These are phyloP conservation scores for Chloroclysta siterata DNA, from an alignment of 2,888 invertebrate species.

Conservation along the genomic window DNA sequence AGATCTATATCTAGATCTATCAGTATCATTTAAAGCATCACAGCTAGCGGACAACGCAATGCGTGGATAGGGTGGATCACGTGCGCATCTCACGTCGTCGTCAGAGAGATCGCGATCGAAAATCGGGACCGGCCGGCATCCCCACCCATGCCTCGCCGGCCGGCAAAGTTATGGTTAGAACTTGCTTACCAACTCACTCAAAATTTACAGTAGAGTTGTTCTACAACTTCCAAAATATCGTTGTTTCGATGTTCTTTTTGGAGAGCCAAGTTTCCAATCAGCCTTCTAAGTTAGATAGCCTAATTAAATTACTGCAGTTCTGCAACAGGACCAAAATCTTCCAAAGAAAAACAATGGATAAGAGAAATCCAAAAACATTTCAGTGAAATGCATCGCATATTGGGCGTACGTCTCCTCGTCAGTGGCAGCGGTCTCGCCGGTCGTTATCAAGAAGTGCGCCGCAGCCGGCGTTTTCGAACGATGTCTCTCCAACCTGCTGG, in stretches of 20 bases:
- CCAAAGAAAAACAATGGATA: slow-evolving; percentile 13
- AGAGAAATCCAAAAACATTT: slow-evolving; percentile 27
- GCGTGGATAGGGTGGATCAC: slow-evolving; percentile 46
- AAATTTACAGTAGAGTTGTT: background rate
- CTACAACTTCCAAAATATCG: background rate
- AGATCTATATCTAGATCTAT: background rate
- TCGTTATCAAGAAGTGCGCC: slow-evolving; percentile 38
- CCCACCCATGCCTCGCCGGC: slow-evolving; percentile 48
- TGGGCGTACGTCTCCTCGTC: slow-evolving; percentile 63
- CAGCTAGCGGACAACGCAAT: background rate
- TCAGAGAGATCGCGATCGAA: slow-evolving; percentile 38
- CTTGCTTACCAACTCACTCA: background rate
- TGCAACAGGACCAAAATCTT: background rate
- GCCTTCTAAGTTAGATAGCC: background rate
- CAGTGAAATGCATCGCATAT: slow-evolving; percentile 41
- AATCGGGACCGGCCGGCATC: slow-evolving; percentile 52
- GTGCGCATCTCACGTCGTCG: slow-evolving; percentile 57
- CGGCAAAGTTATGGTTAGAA: slow-evolving; percentile 33
- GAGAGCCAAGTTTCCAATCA: background rate
- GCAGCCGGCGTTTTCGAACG: slow-evolving; percentile 21
- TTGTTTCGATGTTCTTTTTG: background rate
- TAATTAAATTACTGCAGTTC: background rate
- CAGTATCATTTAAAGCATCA: background rate
- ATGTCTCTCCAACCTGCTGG: slow-evolving; percentile 87
- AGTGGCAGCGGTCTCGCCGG: slow-evolving; percentile 62